Conservation (phyloP, 2,113 vertebrate species). For the Cygnus atratus region DNA sequence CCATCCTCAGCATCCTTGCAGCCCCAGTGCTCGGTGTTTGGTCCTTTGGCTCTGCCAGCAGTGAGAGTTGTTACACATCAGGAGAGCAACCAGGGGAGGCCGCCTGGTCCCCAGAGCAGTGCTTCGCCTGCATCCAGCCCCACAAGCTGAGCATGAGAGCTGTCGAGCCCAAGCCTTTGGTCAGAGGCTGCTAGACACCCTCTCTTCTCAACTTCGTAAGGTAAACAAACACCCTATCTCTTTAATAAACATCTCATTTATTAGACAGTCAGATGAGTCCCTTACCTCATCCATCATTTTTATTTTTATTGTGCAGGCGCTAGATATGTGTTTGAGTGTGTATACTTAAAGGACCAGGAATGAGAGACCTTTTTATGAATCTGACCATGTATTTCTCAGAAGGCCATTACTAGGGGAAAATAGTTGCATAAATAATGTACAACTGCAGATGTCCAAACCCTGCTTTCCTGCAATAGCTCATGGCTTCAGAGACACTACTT, state of each 20-base stretch:
- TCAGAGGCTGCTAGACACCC: background rate
- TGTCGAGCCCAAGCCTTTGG: background rate
- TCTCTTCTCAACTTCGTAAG: background rate
- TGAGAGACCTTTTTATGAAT: conserved; percentile 15
- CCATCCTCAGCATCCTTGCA: background rate
- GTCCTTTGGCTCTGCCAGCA: background rate
- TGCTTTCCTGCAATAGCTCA: background rate
- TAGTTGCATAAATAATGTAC: conserved; percentile 13
- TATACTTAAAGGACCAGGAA: background rate
- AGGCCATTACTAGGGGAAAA: background rate
- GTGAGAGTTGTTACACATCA: fast-evolving
- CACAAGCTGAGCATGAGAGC: background rate
- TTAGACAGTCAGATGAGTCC: background rate
- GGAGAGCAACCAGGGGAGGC: background rate
- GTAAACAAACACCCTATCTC: background rate
- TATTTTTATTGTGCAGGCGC: background rate
- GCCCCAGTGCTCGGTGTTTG: fast-evolving
- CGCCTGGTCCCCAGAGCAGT: background rate
- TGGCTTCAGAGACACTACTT: background rate
- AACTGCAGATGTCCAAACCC: background rate
- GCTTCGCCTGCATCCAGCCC: fast-evolving
- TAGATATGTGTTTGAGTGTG: background rate
- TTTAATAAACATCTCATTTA: conserved; percentile 3
- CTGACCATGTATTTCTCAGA: background rate
- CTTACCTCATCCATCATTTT: conserved; percentile 13